phyloP scores from a whole-genome alignment of 1,140 invertebrate genomes.

The Ladona fulva region DNA sequence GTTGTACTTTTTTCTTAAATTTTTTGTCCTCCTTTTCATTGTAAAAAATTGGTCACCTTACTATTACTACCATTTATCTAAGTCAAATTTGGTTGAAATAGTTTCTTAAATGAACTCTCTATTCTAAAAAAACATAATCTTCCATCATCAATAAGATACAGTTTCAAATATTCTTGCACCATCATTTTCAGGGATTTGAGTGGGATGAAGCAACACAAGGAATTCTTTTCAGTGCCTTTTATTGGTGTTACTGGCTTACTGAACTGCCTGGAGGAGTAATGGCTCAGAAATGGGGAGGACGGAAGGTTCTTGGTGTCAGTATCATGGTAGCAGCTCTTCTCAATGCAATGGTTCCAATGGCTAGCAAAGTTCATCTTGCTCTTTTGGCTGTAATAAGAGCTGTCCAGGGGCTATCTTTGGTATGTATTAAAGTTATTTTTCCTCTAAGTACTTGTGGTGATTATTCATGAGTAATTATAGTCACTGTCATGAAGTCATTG shows the following conservation, averaged over 20 bases:
- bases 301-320: constrained; percentile 31
- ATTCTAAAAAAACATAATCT: neutral
- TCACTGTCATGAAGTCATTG: too few species aligned
- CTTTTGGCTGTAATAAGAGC: constrained; percentile 17
- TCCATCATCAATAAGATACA: neutral
- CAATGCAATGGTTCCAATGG: constrained; percentile 18
- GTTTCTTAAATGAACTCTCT: neutral
- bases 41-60: neutral
- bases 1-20: too few species aligned
- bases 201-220: constrained; percentile 30
- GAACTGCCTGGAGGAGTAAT: constrained; percentile 31
- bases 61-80: neutral
- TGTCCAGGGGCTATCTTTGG: constrained; percentile 22
- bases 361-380: constrained; percentile 13
- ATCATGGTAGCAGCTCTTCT: constrained; percentile 18
- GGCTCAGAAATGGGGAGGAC: constrained; percentile 36
- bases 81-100: neutral
- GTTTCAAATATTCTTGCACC: neutral
- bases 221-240: constrained; percentile 36
- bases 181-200: neutral
- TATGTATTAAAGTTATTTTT: too few species aligned
- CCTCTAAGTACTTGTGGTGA: too few species aligned
- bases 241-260: constrained; percentile 38
- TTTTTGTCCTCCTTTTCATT: neutral
- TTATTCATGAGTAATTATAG: too few species aligned